Evolutionary conservation across 1,140 invertebrate genomes (phyloP).

Genomic region (Papilio dardanus): DNA sequence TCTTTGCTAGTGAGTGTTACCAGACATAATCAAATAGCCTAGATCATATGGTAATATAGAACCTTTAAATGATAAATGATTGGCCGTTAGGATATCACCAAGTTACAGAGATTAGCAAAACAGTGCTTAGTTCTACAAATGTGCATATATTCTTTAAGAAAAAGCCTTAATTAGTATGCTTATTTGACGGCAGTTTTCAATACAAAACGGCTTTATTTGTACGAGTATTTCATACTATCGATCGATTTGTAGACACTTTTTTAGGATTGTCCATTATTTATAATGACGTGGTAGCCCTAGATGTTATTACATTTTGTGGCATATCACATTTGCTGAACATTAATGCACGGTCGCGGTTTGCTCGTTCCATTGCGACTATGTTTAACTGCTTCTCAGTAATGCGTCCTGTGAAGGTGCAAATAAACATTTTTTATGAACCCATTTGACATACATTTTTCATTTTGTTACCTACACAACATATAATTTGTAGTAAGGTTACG

Average conservation of each 20-base stretch:
- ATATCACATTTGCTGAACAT: conserved; percentile 65
- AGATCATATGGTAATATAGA: neutral
- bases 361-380: conserved; percentile 39
- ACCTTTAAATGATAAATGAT: neutral
- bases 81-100: neutral
- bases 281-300: conserved; percentile 13
- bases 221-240: neutral
- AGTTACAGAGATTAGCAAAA: neutral
- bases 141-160: too few species aligned
- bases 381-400: conserved; percentile 68
- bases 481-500: too few species aligned
- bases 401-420: conserved; percentile 52
- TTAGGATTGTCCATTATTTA: neutral
- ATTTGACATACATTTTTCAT: conserved; percentile 29
- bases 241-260: neutral
- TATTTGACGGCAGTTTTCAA: neutral
- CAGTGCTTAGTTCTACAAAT: too few species aligned
- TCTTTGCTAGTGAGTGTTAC: neutral
- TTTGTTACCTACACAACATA: neutral
- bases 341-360: conserved; percentile 71
- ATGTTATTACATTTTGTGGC: conserved; percentile 66
- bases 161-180: neutral
- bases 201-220: neutral
- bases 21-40: neutral
- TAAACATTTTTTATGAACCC: conserved; percentile 41